Percentiles rank a stretch among this genome's conserved stretches.
These are phyloP conservation scores for Helicoverpa armigera DNA, from an alignment of 1,140 invertebrate genomes.

Conservation along the genomic window DNA sequence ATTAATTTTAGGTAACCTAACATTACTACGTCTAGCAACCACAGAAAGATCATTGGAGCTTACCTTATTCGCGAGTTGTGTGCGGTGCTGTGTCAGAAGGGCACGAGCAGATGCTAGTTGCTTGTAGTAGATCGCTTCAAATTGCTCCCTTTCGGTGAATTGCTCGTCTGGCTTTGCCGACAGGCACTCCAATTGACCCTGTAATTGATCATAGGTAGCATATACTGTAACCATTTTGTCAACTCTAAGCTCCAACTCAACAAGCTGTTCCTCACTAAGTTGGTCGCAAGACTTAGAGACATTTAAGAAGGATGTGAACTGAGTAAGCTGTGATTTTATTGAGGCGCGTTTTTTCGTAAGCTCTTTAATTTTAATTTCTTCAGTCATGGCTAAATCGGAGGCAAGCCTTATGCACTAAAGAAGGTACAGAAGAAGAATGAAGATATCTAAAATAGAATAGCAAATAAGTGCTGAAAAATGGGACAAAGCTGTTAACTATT, in stretches of 20 bases:
- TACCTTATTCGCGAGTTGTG: background rate
- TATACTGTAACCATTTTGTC: background rate
- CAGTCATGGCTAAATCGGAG: background rate
- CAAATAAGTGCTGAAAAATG: too few relatives aligned
- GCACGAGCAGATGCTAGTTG: background rate
- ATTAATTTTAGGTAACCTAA: background rate
- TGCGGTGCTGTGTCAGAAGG: background rate
- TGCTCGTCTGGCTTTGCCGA: background rate
- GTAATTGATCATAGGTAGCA: background rate
- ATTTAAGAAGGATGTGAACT: background rate
- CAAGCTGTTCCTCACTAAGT: background rate
- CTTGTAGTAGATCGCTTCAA: background rate
- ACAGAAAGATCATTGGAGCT: background rate
- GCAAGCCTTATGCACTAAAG: background rate
- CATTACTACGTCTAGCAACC: background rate
- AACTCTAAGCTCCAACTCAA: background rate
- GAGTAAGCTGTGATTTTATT: background rate
- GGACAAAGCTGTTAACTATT: too few relatives aligned
- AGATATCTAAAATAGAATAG: too few relatives aligned
- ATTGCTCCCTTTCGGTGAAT: background rate
- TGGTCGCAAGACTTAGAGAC: background rate
- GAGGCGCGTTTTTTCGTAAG: constrained; percentile 11
- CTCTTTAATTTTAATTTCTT: constrained; percentile 6
- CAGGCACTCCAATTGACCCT: constrained; percentile 10
- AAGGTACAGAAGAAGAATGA: too few relatives aligned